phyloP scores from a whole-genome alignment of 2,888 invertebrate genomes.

The Horisme vitalbata region DNA sequence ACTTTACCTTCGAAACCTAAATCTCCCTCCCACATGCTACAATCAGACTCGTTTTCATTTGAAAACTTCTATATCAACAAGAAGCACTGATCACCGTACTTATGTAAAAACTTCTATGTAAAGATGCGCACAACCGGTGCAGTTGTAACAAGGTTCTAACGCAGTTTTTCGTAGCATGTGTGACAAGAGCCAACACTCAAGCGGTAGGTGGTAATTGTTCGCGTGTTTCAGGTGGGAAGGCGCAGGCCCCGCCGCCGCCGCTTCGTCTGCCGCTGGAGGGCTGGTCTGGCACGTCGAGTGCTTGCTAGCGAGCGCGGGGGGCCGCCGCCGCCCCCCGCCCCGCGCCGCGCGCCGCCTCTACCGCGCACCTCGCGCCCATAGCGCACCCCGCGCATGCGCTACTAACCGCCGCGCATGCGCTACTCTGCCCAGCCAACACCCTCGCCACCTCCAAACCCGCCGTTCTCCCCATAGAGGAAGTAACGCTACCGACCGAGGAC shows the following conservation, averaged over 20 bases:
- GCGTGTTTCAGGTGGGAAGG: slow-evolving; percentile 76
- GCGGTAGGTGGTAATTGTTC: not conserved
- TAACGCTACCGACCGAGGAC: slow-evolving; percentile 56
- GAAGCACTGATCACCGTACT: no score
- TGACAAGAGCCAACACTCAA: no score
- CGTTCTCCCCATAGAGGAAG: slow-evolving; percentile 57
- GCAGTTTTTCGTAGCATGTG: no score
- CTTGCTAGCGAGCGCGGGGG: slow-evolving; percentile 79
- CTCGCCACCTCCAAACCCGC: slow-evolving; percentile 38
- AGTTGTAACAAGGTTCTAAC: no score
- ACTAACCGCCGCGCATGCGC: slow-evolving; percentile 62
- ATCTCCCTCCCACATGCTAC: no score
- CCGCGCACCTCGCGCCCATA: slow-evolving; percentile 49
- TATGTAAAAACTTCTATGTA: no score
- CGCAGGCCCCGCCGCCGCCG: slow-evolving; percentile 85
- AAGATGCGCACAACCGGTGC: no score
- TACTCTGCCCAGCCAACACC: slow-evolving; percentile 61
- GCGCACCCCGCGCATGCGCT: slow-evolving; percentile 65
- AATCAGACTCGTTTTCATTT: no score
- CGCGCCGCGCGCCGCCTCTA: slow-evolving; percentile 30
- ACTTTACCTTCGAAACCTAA: no score
- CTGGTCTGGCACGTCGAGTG: slow-evolving; percentile 81
- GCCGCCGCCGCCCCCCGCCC: slow-evolving; percentile 49
- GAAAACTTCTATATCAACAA: no score
- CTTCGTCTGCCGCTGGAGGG: slow-evolving; percentile 79